Percentiles rank a stretch among this genome's conserved stretches.
Evolutionary conservation across 2,888 invertebrate species (phyloP).

Genomic region (Melipona beecheii): DNA sequence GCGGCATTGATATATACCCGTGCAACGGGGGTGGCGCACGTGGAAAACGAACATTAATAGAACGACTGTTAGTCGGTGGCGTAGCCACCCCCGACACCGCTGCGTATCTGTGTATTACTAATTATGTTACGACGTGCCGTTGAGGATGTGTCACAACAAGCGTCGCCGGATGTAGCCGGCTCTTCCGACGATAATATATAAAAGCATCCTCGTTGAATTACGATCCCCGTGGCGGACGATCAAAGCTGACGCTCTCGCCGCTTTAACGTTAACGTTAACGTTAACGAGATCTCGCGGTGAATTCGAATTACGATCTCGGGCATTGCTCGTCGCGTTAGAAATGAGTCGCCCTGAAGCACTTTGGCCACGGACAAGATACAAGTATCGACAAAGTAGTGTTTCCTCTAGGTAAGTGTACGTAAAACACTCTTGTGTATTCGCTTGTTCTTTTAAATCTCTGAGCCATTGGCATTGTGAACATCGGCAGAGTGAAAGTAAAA

Average conservation of each 20-base stretch:
- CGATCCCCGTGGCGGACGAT: constrained; percentile 39
- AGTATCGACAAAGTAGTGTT: too few species aligned
- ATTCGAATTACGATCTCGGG: neutral
- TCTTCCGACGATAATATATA: constrained; percentile 39
- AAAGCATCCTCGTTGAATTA: constrained; percentile 52
- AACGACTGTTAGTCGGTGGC: constrained; percentile 64
- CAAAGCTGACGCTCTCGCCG: constrained; percentile 8
- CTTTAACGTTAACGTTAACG: too few species aligned
- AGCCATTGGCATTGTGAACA: too few species aligned
- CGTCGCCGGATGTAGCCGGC: constrained; percentile 50
- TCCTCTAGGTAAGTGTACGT: too few species aligned
- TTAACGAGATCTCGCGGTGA: constrained; percentile 14
- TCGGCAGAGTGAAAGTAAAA: too few species aligned
- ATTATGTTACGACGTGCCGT: constrained; percentile 65
- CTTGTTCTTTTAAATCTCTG: too few species aligned
- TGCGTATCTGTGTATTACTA: constrained; percentile 60
- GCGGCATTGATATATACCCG: constrained; percentile 51
- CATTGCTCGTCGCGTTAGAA: too few species aligned
- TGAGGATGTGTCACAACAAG: constrained; percentile 65
- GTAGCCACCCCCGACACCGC: constrained; percentile 30
- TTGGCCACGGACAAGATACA: too few species aligned
- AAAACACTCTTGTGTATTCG: too few species aligned
- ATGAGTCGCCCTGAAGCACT: too few species aligned
- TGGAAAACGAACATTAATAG: constrained; percentile 70
- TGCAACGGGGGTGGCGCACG: constrained; percentile 47